Base-by-base conservation (phyloP, 2,113 vertebrate species). In the Candoia aspera region DNA sequence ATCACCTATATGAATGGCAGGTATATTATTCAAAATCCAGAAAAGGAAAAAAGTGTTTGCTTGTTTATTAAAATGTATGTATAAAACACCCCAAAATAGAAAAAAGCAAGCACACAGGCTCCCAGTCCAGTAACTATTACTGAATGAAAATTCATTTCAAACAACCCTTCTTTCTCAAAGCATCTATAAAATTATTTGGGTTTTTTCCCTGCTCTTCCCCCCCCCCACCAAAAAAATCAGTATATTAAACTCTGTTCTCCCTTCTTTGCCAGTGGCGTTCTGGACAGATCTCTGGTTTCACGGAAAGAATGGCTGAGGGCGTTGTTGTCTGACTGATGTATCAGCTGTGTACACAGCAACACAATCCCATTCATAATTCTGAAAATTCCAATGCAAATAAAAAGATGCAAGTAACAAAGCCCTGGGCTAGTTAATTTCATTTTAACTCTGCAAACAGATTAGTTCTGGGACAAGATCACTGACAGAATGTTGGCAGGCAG, bases 391-490 rank as follows among this genome's bases (percentile, higher is more conserved):
- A 6, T 64, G 37, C 9, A 85, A 64, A 86, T 86, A 68, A 86
- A 92, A 19, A 73, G 59, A 64, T 92, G 49, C 33, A 21, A 73
- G 59, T 57, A 46, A 11, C 59, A 46, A 23, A 54, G 33, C 68
- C 54, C 58, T 86, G 64, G 83, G 19, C n/a, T 58, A 33, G 19
- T 86, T 90, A 90, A 92, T 73, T 60, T 73, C 57, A 90, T 84
- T 90, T 86, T 90, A 86, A 73, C 49, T 58, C 60, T 68, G 60
- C 62, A 90, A 90, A 92, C 57, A 90, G 84, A 86, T 86, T 49
- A 68, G 42, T 58, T 37, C 37, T 90, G 88, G 19, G 21, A 59
- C 37, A 86, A 68, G 15, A 33, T 62, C 6, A 73, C 13, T 92
- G 92, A 87, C 58, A 90, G 59, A 73, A 49, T 57, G 29, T 86